Evolutionary conservation across 2,888 invertebrate species (phyloP).

Genomic region (Pseudococcus jackbeardsleyi): DNA sequence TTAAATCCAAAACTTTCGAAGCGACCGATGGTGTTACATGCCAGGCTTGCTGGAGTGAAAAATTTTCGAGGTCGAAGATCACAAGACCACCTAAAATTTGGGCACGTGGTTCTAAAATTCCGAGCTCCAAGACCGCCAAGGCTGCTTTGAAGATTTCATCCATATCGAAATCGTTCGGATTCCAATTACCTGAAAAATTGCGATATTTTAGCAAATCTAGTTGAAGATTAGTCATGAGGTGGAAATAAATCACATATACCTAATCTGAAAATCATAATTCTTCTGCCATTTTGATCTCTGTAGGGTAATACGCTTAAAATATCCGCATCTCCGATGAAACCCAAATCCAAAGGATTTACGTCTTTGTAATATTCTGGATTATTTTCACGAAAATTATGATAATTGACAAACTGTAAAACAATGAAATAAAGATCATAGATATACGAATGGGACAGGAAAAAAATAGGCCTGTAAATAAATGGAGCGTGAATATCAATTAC

Average conservation of each 20-base stretch:
- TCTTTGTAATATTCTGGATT: constrained; percentile 79
- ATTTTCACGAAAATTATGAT: constrained; percentile 81
- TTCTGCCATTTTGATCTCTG: constrained; percentile 80
- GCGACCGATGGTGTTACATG: constrained; percentile 81
- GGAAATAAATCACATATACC: constrained; percentile 70
- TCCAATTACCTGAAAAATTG: constrained; percentile 78
- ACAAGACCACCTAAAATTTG: constrained; percentile 84
- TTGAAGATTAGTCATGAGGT: background rate
- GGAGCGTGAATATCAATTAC: constrained; percentile 1
- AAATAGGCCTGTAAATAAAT: background rate
- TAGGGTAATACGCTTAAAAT: constrained; percentile 83
- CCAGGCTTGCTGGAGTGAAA: constrained; percentile 72
- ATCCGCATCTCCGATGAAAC: constrained; percentile 77
- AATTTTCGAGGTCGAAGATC: constrained; percentile 80
- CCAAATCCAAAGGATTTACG: constrained; percentile 77
- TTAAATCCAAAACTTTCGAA: constrained; percentile 77
- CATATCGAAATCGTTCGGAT: constrained; percentile 76
- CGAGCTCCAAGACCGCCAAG: constrained; percentile 76
- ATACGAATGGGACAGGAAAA: background rate
- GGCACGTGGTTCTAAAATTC: constrained; percentile 80
- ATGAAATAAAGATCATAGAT: background rate
- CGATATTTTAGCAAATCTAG: background rate
- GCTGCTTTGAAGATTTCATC: constrained; percentile 78
- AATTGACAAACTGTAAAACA: constrained; percentile 79
- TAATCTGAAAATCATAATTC: constrained; percentile 81